phyloP scores from a whole-genome alignment of 2,888 invertebrate species.

The Yponomeuta sedellus region DNA sequence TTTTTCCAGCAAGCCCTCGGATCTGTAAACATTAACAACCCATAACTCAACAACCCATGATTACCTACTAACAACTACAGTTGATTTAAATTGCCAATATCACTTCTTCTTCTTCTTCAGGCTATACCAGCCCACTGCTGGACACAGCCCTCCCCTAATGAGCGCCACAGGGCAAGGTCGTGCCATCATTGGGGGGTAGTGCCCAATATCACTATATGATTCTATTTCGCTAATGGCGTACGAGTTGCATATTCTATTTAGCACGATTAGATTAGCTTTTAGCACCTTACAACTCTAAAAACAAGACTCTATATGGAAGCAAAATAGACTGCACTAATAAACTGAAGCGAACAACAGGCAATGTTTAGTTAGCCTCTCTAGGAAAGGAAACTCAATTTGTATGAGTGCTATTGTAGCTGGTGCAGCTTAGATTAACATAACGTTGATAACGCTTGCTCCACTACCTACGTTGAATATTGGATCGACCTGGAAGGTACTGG shows the following conservation, averaged over 20 bases:
- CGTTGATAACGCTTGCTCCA: constrained; percentile 5
- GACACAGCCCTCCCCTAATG: no score
- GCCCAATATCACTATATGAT: no score
- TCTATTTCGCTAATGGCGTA: no score
- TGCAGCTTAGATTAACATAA: constrained; percentile 19
- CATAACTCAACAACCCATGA: no score
- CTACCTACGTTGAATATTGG: not conserved
- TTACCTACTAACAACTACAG: no score
- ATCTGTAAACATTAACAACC: no score
- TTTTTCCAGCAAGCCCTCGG: no score
- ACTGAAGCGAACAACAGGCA: not conserved
- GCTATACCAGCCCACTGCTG: no score
- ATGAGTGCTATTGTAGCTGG: constrained; percentile 19
- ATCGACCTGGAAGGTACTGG: not conserved
- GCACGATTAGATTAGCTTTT: not conserved
- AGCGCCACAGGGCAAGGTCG: no score
- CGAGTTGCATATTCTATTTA: not conserved
- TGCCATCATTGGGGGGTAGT: no score
- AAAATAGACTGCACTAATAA: not conserved
- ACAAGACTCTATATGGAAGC: not conserved
- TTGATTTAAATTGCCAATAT: no score
- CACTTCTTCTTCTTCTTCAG: no score
- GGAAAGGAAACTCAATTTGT: constrained; percentile 20
- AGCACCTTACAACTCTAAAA: not conserved
- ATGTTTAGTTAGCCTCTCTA: not conserved